These are phyloP conservation scores for Montipora cactus DNA, from an alignment of 64 coral and sea anemone genomes.

Conservation along the genomic window DNA sequence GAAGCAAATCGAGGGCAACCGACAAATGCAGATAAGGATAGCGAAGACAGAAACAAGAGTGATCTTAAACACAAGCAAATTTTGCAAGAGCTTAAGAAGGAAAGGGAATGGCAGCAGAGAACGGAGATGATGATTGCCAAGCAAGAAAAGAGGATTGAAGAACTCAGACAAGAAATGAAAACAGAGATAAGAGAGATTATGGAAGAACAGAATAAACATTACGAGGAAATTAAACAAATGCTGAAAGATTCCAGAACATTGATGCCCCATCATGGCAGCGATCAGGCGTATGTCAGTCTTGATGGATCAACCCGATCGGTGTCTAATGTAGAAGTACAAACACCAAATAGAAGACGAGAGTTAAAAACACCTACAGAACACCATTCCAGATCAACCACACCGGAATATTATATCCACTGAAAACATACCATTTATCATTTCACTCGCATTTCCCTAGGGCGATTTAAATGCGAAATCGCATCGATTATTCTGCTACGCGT, in stretches of 20 bases:
- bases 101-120: conserved; percentile 70
- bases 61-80: conserved; percentile 63
- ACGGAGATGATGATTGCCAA: conserved; percentile 64
- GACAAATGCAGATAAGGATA: background rate
- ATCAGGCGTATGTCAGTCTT: conserved; percentile 75
- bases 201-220: conserved; percentile 78
- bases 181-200: conserved; percentile 64
- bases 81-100: conserved; percentile 77
- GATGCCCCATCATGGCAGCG: conserved; percentile 47
- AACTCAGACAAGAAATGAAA: conserved; percentile 73
- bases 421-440: too few relatives aligned
- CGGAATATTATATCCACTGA: conserved; percentile 81
- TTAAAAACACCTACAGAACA: conserved; percentile 16
- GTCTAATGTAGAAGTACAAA: conserved; percentile 25
- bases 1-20: background rate
- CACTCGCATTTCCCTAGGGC: too few relatives aligned
- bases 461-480: too few relatives aligned
- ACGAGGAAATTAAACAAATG: conserved; percentile 72
- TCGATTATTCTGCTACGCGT: too few relatives aligned
- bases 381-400: conserved; percentile 41
- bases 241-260: conserved; percentile 43
- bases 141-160: conserved; percentile 81
- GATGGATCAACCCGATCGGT: conserved; percentile 67
- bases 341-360: conserved; percentile 25
- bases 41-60: background rate